Evolutionary conservation across 2,888 invertebrate species (phyloP), one percentile per base, ranked within the genome.

Genomic region (Lagria hirta): DNA sequence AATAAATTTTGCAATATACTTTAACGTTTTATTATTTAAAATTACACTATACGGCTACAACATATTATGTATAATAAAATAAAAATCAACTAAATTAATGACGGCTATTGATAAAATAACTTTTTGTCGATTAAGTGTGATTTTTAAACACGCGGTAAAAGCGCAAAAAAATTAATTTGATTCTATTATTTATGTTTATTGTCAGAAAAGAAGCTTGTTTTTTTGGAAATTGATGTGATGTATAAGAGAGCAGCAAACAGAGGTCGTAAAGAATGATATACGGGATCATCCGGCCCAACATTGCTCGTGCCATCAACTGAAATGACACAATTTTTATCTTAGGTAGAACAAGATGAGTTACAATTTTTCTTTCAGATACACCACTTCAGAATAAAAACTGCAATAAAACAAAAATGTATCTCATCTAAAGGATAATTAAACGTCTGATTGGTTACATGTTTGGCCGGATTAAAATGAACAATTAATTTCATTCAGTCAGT

Each of bases 191-290:
- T 32, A 40, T 24, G 32, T 21, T 16, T 23, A 40, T 32, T 15
- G 23, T 4, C 20, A 23, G 16, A n/a, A n/a, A n/a, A n/a, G n/a
- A n/a, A 13, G 30, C n/a, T 10, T 20, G 26, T 13, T 18, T 12
- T 41, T 33, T 8, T 28, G 42, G 28, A 42, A 42, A 42, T 34
- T 43, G 35, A 12, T 21, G 29, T 35, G 43, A 43, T 29, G 35
- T 43, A 43, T 35, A 29, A 35, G 23, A 7, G 29, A 35, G 43
- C 34, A 34, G 29, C 35, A n/a, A 35, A 35, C 43, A 22, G 28
- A 43, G 43, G 43, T 43, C 43, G 60, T 60, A 60, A 57, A 58
- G 53, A 52, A 49, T 60, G 57, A 60, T 57, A 53, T 60, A 57
- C 56, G 52, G 44, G 51, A 54, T 57, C 57, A 55, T 56, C 54